Conservation (phyloP, 2,888 invertebrate species). For the Nephrotoma guestfalica region DNA sequence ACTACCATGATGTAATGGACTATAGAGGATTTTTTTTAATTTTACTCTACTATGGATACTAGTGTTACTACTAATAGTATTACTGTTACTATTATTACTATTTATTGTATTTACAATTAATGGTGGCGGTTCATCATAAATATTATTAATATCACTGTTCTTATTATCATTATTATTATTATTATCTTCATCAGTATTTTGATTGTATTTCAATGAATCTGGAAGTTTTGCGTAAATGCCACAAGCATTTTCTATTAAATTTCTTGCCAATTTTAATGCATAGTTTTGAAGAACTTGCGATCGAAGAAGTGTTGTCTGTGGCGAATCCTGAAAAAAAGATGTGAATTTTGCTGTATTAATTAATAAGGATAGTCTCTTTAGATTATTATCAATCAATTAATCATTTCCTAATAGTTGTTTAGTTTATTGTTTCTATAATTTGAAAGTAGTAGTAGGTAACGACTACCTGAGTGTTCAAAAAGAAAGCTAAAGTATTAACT, state of each 20-base stretch:
- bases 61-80: background rate
- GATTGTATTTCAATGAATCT: conserved; percentile 1
- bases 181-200: conserved; percentile 17
- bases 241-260: conserved; percentile 14
- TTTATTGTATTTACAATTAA: background rate
- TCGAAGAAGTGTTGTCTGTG: conserved; percentile 28
- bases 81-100: conserved; percentile 2
- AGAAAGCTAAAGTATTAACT: too few species aligned
- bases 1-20: conserved; percentile 23
- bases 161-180: conserved; percentile 10
- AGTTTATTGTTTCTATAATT: background rate
- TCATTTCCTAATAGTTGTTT: background rate
- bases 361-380: background rate
- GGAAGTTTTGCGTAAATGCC: background rate
- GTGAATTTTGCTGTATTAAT: conserved; percentile 1
- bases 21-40: conserved; percentile 19
- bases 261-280: conserved; percentile 13
- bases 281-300: conserved; percentile 17
- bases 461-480: too few species aligned
- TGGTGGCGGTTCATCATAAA: conserved; percentile 28
- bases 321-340: conserved; percentile 22
- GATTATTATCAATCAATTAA: background rate
- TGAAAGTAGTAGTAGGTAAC: too few species aligned
- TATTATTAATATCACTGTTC: conserved; percentile 24
- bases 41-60: background rate